These are phyloP conservation scores for Chymomyza caudatula DNA, from an alignment of 2,888 invertebrate species.

Conservation along the genomic window DNA sequence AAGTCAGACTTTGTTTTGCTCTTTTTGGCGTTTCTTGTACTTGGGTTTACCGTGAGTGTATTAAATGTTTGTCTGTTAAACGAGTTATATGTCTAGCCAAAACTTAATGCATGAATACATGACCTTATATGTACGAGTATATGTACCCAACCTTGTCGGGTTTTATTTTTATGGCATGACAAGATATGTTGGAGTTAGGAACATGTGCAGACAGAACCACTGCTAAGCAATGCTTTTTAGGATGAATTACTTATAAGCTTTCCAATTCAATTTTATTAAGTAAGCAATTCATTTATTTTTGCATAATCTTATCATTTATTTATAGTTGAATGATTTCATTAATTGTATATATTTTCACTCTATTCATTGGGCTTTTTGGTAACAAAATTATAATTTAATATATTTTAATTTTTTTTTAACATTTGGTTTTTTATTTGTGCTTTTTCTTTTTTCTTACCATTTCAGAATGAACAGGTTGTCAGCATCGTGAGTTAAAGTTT, in stretches of 20 bases:
- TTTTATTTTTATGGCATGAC: not conserved
- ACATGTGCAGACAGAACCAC: slow-evolving; percentile 17
- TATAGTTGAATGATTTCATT: slow-evolving; percentile 3
- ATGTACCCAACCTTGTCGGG: slow-evolving; percentile 25
- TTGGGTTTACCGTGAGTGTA: slow-evolving; percentile 18
- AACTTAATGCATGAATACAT: not conserved
- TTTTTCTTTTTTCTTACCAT: slow-evolving; percentile 68
- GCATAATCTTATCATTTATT: not conserved
- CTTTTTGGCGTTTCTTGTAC: not conserved
- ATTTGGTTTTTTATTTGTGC: slow-evolving; percentile 60
- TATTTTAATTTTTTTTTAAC: slow-evolving; percentile 25
- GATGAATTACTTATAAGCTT: slow-evolving; percentile 12
- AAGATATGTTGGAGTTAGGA: not conserved
- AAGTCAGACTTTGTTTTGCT: not conserved
- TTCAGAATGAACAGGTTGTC: slow-evolving; percentile 78
- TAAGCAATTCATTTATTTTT: not conserved
- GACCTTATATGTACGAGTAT: not conserved
- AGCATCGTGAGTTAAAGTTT: slow-evolving; percentile 77
- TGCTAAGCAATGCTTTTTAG: not conserved
- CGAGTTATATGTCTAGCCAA: slow-evolving; percentile 5
- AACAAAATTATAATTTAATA: not conserved
- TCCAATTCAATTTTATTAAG: not conserved
- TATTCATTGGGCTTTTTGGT: slow-evolving; percentile 9
- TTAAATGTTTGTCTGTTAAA: not conserved
- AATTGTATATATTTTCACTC: not conserved